These are phyloP conservation scores for Gavialis gangeticus DNA, from an alignment of 2,113 vertebrate genomes.

Conservation along the genomic window DNA sequence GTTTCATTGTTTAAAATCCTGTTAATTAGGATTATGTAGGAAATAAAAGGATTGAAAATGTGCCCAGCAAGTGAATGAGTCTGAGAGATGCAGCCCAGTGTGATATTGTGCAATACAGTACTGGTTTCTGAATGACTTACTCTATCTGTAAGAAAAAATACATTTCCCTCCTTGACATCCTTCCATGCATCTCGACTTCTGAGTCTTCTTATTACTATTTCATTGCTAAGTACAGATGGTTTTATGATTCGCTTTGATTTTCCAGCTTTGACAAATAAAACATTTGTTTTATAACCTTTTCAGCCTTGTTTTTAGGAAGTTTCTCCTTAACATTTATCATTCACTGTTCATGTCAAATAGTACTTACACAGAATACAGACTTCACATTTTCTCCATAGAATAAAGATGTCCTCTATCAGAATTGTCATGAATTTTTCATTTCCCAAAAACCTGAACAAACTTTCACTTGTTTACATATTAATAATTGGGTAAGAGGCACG, in stretches of 20 bases:
- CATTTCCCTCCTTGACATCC: background rate
- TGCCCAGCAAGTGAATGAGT: background rate
- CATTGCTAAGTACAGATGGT: background rate
- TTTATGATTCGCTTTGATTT: background rate
- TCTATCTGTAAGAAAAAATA: background rate
- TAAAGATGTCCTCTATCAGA: background rate
- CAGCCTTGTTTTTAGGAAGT: background rate
- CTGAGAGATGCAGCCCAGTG: background rate
- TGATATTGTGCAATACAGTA: rapidly evolving
- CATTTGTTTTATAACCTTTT: background rate
- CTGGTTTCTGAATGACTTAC: background rate
- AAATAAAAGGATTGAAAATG: rapidly evolving
- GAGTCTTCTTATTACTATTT: background rate
- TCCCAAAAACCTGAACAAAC: background rate
- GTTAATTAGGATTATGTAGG: background rate
- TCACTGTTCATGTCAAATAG: background rate
- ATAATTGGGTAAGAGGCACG: background rate
- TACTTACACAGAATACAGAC: background rate
- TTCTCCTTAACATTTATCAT: background rate
- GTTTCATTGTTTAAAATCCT: background rate
- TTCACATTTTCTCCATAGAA: background rate
- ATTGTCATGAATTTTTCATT: background rate
- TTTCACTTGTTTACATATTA: background rate
- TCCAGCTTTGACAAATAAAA: background rate
- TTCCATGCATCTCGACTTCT: background rate